Conservation (phyloP, 2,888 invertebrate species). For the Lithophane socia region DNA sequence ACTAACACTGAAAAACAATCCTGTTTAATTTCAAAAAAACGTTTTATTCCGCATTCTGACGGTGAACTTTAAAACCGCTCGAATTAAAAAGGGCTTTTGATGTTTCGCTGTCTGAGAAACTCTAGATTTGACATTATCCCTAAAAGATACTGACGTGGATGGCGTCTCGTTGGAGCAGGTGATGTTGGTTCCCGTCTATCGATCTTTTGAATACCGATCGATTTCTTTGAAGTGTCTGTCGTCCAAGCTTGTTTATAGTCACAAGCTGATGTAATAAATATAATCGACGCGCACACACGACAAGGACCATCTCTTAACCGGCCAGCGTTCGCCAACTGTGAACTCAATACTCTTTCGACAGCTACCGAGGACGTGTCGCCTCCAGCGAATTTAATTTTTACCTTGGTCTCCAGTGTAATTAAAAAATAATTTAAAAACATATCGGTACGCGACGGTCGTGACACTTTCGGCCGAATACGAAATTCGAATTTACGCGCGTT, state of each 20-base stretch:
- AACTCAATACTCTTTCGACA: constrained; percentile 87
- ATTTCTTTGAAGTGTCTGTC: constrained; percentile 88
- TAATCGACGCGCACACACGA: constrained; percentile 87
- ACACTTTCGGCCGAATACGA: constrained; percentile 69
- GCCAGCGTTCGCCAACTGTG: constrained; percentile 82
- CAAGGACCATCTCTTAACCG: constrained; percentile 81
- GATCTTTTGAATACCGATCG: constrained; percentile 84
- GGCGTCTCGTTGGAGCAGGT: constrained; percentile 60
- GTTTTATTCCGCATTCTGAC: constrained; percentile 20
- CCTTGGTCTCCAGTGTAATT: constrained; percentile 58
- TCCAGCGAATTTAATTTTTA: constrained; percentile 74
- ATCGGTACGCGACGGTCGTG: constrained; percentile 63
- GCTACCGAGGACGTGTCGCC: constrained; percentile 85
- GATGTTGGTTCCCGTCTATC: constrained; percentile 74
- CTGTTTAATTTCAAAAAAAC: constrained; percentile 28
- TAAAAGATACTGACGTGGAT: constrained; percentile 50
- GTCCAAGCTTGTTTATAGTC: constrained; percentile 85
- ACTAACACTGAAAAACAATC: constrained; percentile 21
- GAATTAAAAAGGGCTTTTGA: constrained; percentile 61
- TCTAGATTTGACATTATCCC: constrained; percentile 51
- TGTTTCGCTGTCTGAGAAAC: constrained; percentile 38
- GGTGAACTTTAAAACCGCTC: constrained; percentile 28
- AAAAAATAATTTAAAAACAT: constrained; percentile 64
- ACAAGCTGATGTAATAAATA: constrained; percentile 87
- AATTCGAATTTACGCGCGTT: constrained; percentile 79